A percentile compares a stretch with the other conserved stretches of the same genome.
Conservation (phyloP, 1,140 invertebrate genomes). For the Tetraneura akinire region DNA sequence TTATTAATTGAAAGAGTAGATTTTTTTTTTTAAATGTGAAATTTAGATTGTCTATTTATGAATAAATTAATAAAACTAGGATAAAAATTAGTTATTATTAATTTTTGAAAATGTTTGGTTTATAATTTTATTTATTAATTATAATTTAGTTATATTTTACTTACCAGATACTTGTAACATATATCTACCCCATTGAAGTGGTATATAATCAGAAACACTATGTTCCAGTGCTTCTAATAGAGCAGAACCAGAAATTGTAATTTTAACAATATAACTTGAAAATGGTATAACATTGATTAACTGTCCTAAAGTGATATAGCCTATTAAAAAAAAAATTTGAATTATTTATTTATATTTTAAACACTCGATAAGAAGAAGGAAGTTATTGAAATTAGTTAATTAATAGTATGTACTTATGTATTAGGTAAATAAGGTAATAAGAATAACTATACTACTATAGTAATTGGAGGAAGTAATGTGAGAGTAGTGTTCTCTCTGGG, state of each 20-base stretch:
- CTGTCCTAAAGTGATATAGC: conserved; percentile 64
- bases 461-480: too few species aligned
- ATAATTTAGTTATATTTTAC: not conserved
- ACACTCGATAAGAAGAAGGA: too few species aligned
- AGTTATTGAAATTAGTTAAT: too few species aligned
- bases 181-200: not conserved
- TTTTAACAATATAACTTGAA: conserved; percentile 61
- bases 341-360: not conserved
- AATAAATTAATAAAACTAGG: too few species aligned
- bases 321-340: conserved; percentile 55
- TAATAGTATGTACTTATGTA: too few species aligned
- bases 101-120: not conserved
- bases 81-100: too few species aligned
- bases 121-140: not conserved
- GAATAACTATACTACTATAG: too few species aligned
- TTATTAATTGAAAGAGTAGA: too few species aligned
- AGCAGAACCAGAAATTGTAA: conserved; percentile 60
- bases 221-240: conserved; percentile 53
- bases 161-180: conserved; percentile 50
- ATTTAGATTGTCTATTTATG: not conserved
- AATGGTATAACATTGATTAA: conserved; percentile 65
- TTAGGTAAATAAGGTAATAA: too few species aligned
- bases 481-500: too few species aligned
- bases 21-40: not conserved
- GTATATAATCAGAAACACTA: conserved; percentile 51